phyloP scores from a whole-genome alignment of 2,113 vertebrate genomes.

The Pollimyrus isidori region DNA sequence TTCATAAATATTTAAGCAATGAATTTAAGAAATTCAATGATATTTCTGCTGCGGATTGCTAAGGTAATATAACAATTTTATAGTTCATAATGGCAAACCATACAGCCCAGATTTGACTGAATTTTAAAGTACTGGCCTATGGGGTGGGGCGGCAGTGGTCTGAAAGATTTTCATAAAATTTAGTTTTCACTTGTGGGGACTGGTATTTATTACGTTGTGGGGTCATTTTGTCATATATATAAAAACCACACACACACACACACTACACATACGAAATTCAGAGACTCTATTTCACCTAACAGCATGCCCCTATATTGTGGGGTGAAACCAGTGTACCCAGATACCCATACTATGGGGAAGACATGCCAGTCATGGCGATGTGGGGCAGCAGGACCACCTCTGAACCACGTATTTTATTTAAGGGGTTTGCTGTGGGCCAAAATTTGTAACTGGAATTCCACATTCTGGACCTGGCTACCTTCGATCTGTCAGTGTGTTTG shows the following conservation, averaged over 20 bases:
- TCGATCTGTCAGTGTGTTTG: neutral
- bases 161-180: neutral
- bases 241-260: neutral
- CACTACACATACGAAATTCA: neutral
- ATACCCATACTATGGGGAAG: too few species aligned
- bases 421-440: neutral
- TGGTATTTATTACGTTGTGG: too few species aligned
- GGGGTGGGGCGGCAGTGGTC: neutral
- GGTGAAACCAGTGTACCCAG: too few species aligned
- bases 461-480: neutral
- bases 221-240: neutral
- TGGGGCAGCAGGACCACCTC: slow-evolving; percentile 15
- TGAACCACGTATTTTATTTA: neutral
- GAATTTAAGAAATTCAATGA: neutral
- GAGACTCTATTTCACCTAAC: neutral
- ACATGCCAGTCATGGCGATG: too few species aligned
- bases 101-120: neutral
- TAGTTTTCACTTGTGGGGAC: too few species aligned
- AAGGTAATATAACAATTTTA: neutral
- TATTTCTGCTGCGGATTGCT: neutral
- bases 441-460: neutral
- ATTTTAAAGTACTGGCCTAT: neutral
- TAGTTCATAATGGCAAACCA: neutral
- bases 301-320: neutral
- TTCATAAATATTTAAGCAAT: neutral